phyloP scores from a whole-genome alignment of 2,888 invertebrate species.

The Drosophila acutilabella region DNA sequence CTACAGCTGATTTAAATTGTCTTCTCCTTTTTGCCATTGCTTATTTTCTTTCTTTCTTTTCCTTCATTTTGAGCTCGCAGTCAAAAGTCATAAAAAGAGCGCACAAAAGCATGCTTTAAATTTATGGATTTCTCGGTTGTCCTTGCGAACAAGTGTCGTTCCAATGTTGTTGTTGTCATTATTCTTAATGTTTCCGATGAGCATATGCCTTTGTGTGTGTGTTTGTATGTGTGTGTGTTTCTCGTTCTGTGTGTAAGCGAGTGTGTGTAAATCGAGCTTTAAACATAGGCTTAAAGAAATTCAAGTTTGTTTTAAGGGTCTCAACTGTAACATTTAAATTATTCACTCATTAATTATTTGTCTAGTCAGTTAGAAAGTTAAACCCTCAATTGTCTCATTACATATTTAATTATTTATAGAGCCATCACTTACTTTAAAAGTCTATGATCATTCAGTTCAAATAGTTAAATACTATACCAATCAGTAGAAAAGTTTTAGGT shows the following conservation, averaged over 20 bases:
- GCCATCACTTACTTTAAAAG: not conserved
- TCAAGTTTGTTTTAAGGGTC: not conserved
- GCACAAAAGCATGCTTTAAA: conserved; percentile 69
- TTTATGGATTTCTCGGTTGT: conserved; percentile 77
- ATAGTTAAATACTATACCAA: no score
- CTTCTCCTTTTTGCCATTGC: conserved; percentile 22
- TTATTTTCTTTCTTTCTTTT: not conserved
- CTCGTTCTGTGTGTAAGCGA: not conserved
- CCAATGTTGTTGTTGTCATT: conserved; percentile 46
- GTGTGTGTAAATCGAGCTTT: not conserved
- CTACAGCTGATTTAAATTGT: conserved; percentile 54
- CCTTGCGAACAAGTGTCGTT: conserved; percentile 74
- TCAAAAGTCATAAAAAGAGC: conserved; percentile 32
- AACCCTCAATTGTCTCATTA: not conserved
- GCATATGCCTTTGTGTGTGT: conserved; percentile 31
- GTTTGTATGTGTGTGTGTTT: conserved; percentile 16
- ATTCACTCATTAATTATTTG: not conserved
- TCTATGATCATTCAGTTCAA: not conserved
- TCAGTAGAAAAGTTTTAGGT: no score
- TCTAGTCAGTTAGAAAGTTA: not conserved
- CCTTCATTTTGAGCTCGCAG: conserved; percentile 4
- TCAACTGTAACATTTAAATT: not conserved
- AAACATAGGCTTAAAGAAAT: not conserved
- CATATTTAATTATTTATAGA: not conserved
- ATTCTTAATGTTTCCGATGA: conserved; percentile 60